A percentile compares a stretch with the other conserved stretches of the same genome.
Conservation (phyloP, 2,797 vertebrate genomes). For the Onychomys torridus region DNA sequence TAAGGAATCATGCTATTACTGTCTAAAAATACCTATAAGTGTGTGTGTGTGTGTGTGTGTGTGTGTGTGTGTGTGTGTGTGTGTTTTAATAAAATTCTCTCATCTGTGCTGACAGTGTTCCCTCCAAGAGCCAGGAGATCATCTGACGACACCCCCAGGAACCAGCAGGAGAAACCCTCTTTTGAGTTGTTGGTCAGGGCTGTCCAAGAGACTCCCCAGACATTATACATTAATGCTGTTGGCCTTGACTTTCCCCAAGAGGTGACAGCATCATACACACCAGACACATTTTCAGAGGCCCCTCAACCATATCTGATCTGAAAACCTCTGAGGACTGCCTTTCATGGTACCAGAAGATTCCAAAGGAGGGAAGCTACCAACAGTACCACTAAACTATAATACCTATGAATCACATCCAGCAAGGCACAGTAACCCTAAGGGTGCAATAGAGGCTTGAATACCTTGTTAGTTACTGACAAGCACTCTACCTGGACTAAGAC, state of each 20-base stretch:
- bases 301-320: background rate
- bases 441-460: background rate
- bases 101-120: background rate
- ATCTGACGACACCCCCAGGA: background rate
- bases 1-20: background rate
- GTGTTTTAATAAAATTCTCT: background rate
- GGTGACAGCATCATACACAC: background rate
- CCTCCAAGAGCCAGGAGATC: background rate
- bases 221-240: background rate
- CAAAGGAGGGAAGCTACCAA: background rate
- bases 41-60: no score
- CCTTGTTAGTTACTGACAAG: background rate
- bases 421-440: background rate
- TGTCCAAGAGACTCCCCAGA: background rate
- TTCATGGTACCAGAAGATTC: background rate
- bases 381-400: background rate
- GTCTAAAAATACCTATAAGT: background rate
- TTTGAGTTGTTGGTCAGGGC: background rate
- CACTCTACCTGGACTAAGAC: no score
- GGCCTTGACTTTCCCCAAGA: background rate
- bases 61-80: no score
- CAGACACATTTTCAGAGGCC: background rate
- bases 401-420: background rate
- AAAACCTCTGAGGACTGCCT: background rate
- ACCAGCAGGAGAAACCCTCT: background rate